A percentile compares a stretch with the other conserved stretches of the same genome.
Evolutionary conservation across 2,888 invertebrate genomes (phyloP).

Genomic region (Metopia argyrocephala): DNA sequence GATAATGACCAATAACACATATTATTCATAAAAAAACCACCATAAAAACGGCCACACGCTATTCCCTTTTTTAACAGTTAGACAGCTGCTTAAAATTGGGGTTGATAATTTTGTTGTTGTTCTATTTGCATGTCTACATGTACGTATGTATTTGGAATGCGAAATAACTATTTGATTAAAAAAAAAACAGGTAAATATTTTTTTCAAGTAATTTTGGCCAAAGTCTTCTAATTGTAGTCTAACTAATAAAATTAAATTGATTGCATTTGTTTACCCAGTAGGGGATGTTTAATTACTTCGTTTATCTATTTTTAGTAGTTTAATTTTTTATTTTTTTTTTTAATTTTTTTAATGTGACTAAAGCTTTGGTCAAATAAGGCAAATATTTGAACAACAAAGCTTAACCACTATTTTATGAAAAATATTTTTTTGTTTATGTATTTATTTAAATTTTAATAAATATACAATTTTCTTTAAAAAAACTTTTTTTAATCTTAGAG

Average conservation of each 20-base stretch:
- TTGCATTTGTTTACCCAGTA: background rate
- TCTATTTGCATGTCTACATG: background rate
- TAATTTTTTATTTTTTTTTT: background rate
- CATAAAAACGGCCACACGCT: background rate
- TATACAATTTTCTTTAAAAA: no score
- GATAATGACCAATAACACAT: background rate
- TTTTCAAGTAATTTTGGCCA: background rate
- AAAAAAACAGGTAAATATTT: background rate
- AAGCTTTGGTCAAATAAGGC: no score
- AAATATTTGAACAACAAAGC: no score
- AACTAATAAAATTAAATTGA: background rate
- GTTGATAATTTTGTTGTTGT: background rate
- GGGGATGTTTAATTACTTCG: background rate
- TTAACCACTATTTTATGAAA: no score
- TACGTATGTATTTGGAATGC: background rate
- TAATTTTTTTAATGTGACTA: no score
- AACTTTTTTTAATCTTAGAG: no score
- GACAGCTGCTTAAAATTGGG: background rate
- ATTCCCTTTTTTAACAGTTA: background rate
- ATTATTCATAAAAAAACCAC: background rate
- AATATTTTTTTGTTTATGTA: no score
- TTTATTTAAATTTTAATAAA: no score
- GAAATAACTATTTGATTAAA: slow-evolving; percentile 3
- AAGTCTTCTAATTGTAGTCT: background rate
- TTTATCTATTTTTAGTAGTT: background rate